phyloP scores from a whole-genome alignment of 2,797 vertebrate species.

The Neopelma chrysocephalum region DNA sequence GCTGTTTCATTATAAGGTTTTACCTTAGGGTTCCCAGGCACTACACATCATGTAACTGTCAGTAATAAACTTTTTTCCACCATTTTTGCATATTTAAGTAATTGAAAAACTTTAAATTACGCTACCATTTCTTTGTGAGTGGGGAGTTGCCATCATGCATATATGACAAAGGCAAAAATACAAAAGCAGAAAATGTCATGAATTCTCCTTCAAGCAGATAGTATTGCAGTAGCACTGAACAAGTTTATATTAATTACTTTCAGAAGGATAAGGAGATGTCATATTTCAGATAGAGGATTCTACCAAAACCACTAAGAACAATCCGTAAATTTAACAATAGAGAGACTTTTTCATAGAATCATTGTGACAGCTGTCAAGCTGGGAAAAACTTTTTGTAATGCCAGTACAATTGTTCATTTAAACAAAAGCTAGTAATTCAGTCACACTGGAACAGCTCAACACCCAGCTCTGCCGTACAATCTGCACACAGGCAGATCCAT shows the following conservation, averaged over 20 bases:
- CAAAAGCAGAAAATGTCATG: slow-evolving; percentile 7
- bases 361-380: slow-evolving; percentile 49
- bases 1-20: neutral
- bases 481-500: neutral
- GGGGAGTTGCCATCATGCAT: neutral
- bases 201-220: slow-evolving; percentile 31
- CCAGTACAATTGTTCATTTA: slow-evolving; percentile 27
- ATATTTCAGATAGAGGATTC: slow-evolving; percentile 22
- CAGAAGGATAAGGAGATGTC: slow-evolving; percentile 15
- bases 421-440: slow-evolving; percentile 46
- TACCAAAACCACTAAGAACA: neutral
- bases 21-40: neutral
- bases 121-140: neutral
- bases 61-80: neutral
- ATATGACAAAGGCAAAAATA: slow-evolving; percentile 16
- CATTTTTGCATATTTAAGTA: neutral
- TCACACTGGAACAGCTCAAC: neutral
- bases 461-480: neutral
- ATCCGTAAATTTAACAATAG: neutral
- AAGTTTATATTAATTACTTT: slow-evolving; percentile 44
- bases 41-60: neutral
- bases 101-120: neutral
- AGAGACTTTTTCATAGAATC: neutral
- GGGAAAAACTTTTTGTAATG: slow-evolving; percentile 36
- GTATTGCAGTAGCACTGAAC: neutral